Conservation (phyloP, 2,888 invertebrate species). For the Drosophila limbata region DNA sequence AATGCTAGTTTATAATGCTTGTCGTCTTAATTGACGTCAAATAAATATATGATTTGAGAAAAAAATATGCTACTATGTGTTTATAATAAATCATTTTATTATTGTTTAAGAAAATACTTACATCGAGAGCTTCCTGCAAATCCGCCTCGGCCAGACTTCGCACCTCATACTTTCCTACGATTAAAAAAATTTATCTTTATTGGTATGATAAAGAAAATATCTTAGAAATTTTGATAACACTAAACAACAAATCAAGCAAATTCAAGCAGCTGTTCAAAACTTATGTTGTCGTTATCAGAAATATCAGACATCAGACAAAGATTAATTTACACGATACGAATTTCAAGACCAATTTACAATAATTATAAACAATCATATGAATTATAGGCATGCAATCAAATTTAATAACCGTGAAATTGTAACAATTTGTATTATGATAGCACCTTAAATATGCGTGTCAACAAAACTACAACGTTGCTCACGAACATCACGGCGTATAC, state of each 20-base stretch:
- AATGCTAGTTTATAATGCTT: not conserved
- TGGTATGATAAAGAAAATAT: not conserved
- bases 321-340: not conserved
- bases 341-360: not conserved
- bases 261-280: not conserved
- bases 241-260: not conserved
- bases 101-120: constrained; percentile 78
- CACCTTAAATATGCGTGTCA: constrained; percentile 11
- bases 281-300: not conserved
- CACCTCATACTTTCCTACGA: constrained; percentile 87
- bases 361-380: not conserved
- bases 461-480: not conserved
- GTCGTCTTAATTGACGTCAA: not conserved
- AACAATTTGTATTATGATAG: constrained; percentile 1
- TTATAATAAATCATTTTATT: too few relatives aligned
- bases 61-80: too few relatives aligned
- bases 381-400: constrained; percentile 7
- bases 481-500: not conserved
- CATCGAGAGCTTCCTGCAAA: constrained; percentile 87
- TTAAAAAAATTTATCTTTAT: not conserved
- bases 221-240: not conserved
- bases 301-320: not conserved
- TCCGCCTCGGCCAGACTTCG: constrained; percentile 87
- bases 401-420: not conserved
- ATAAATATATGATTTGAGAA: not conserved